A percentile compares a stretch with the other conserved stretches of the same genome.
phyloP scores from a whole-genome alignment of 37 sponge, comb jelly and placozoan species.

The Beroe ovata region DNA sequence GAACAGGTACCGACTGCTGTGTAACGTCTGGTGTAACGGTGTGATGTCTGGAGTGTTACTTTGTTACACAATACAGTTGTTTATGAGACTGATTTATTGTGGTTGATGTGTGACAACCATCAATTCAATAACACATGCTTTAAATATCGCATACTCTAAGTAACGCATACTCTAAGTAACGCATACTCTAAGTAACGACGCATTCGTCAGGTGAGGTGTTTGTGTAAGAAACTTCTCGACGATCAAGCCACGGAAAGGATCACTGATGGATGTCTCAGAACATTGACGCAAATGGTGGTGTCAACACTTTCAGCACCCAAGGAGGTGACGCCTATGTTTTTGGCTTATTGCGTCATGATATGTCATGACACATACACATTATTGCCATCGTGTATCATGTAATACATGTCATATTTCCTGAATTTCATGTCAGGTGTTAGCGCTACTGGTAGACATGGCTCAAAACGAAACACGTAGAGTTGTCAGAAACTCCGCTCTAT shows the following conservation, averaged over 20 bases:
- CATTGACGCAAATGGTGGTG: slow-evolving; percentile 28
- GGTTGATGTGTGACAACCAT: too few relatives aligned
- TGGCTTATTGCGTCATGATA: not conserved
- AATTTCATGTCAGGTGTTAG: slow-evolving; percentile 5
- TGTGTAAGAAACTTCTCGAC: not conserved
- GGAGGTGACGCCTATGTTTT: not conserved
- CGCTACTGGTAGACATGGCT: not conserved
- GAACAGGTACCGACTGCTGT: not conserved
- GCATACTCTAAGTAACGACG: too few relatives aligned
- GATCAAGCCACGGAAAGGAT: slow-evolving; percentile 26
- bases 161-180: too few relatives aligned
- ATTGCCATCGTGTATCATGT: too few relatives aligned
- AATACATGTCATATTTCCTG: too few relatives aligned
- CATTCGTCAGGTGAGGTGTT: not conserved
- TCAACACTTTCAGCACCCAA: slow-evolving; percentile 18
- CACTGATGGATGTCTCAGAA: slow-evolving; percentile 34
- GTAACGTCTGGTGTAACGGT: too few relatives aligned
- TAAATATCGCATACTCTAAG: too few relatives aligned
- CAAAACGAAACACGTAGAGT: not conserved
- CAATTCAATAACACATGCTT: too few relatives aligned
- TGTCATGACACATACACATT: too few relatives aligned
- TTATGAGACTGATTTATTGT: too few relatives aligned
- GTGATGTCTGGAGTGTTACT: too few relatives aligned
- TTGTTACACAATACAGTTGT: too few relatives aligned
- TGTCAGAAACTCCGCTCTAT: slow-evolving; percentile 2